These are phyloP conservation scores for Saccostrea cuccullata DNA, from an alignment of 1,140 invertebrate species.

Conservation along the genomic window DNA sequence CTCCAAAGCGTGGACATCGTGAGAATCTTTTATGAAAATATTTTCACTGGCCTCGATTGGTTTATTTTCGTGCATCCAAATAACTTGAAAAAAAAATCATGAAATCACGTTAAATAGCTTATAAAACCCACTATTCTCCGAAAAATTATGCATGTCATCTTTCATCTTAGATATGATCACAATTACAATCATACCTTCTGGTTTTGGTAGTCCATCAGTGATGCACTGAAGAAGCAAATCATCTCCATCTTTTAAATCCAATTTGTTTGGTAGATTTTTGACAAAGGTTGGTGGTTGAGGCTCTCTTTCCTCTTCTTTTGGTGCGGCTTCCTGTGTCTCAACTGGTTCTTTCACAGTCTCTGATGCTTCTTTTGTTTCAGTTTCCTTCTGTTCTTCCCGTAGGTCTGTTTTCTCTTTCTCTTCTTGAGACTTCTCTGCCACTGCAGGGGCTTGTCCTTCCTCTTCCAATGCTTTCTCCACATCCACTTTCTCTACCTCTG, in stretches of 20 bases:
- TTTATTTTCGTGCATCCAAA: conserved; percentile 17
- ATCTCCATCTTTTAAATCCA: conserved; percentile 51
- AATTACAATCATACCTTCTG: conserved; percentile 42
- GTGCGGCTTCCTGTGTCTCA: not conserved
- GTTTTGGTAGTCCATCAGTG: conserved; percentile 51
- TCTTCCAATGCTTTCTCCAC: not conserved
- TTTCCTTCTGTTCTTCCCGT: conserved; percentile 6
- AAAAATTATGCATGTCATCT: not conserved
- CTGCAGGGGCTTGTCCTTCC: not conserved
- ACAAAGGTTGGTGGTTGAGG: conserved; percentile 49
- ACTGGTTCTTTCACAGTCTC: not conserved
- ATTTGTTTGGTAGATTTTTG: conserved; percentile 43
- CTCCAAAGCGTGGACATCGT: not conserved
- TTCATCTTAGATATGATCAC: not conserved
- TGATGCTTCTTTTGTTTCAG: not conserved
- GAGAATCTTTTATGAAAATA: conserved; percentile 17
- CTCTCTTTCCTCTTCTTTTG: conserved; percentile 25
- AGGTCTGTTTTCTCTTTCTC: not conserved
- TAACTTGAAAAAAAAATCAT: conserved; percentile 1
- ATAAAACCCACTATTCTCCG: not conserved
- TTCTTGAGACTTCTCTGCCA: not conserved
- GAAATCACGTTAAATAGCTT: not conserved
- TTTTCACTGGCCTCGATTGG: not conserved
- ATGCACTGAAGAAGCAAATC: conserved; percentile 43
- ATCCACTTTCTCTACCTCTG: not conserved